Base-by-base conservation (phyloP, 37 sponge, comb jelly and placozoan genomes). In the Mnemiopsis leidyi region DNA sequence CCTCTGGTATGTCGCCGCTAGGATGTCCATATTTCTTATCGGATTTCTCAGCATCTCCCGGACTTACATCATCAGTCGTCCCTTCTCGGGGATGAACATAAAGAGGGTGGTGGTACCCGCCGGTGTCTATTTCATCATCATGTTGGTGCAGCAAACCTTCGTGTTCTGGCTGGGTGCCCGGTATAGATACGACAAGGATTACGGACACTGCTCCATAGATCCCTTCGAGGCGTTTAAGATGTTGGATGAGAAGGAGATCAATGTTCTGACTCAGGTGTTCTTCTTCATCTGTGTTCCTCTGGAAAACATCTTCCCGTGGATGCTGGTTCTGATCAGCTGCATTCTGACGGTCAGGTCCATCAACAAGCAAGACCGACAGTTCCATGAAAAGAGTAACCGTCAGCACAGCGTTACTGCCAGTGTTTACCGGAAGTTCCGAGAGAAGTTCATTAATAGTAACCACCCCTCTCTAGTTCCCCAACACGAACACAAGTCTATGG, bases 251-350 rank as follows among this genome's bases (percentile, higher is more conserved):
- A 28, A 28, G 75, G 20, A 29, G 30, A 71, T 71, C 75, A 71
- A n/a, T 24, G 3, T 71, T n/a, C 30, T 29, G 5, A 71, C 23
- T 3, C 26, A 71, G 23, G 30, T 71, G 30, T 71, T 71, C 23
- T 71, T 71, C 75, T n/a, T 71, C 30, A 28, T 71, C 30, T 71
- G 26, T 71, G 75, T 71, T 28, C 26, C 30, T 18, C 30, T 71
- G 26, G 75, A 71, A 24, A 71, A 71, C 75, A 28, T 71, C 75
- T 71, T 71, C 75, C 75, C 75, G 3, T 71, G 75, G 75, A 24
- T 71, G 2, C 23, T 71, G 75, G 75, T 71, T 5, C 2, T 71
- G 3, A 29, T 71, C 2, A 71, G 75, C 75, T 71, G 75, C 75
- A 5, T 71, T 28, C 26, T 71, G 30, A 71, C 75, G 5, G 20